A percentile compares a stretch with the other conserved stretches of the same genome.
phyloP scores from a whole-genome alignment of 2,888 invertebrate species.

The Tetragonisca angustula region DNA sequence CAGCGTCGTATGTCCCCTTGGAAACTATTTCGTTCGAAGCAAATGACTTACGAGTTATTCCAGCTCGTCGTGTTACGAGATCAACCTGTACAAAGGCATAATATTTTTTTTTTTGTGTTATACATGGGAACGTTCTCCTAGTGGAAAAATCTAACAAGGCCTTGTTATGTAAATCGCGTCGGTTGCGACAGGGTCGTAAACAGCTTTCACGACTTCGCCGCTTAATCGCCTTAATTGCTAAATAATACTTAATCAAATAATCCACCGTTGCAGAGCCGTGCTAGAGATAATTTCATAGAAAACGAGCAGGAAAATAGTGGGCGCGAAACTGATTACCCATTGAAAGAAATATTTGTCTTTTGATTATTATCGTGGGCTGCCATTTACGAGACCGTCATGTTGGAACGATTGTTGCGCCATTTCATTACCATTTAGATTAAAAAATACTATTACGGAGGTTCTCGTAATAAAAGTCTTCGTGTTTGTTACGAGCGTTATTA shows the following conservation, averaged over 20 bases:
- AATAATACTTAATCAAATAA: slow-evolving; percentile 45
- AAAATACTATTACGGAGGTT: neutral
- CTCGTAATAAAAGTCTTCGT: too few species aligned
- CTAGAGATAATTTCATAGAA: slow-evolving; percentile 28
- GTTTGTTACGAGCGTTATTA: too few species aligned
- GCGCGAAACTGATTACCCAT: neutral
- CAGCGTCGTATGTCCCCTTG: too few species aligned
- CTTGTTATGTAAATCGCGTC: slow-evolving; percentile 22
- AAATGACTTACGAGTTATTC: too few species aligned
- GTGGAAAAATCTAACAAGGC: slow-evolving; percentile 12
- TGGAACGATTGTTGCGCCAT: slow-evolving; percentile 7
- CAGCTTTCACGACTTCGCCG: slow-evolving; percentile 12
- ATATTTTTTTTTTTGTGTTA: too few species aligned
- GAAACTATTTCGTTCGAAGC: too few species aligned
- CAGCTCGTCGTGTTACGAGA: too few species aligned
- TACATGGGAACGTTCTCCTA: neutral
- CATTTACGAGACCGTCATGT: neutral
- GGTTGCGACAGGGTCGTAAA: slow-evolving; percentile 33
- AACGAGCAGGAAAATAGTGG: neutral
- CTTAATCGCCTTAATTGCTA: slow-evolving; percentile 30
- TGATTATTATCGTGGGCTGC: neutral
- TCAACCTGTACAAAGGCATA: too few species aligned
- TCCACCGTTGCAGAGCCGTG: slow-evolving; percentile 17
- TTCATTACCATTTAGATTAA: neutral
- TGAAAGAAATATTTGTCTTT: slow-evolving; percentile 4